phyloP scores from a whole-genome alignment of 1,140 invertebrate genomes.

The Lethocerus indicus region DNA sequence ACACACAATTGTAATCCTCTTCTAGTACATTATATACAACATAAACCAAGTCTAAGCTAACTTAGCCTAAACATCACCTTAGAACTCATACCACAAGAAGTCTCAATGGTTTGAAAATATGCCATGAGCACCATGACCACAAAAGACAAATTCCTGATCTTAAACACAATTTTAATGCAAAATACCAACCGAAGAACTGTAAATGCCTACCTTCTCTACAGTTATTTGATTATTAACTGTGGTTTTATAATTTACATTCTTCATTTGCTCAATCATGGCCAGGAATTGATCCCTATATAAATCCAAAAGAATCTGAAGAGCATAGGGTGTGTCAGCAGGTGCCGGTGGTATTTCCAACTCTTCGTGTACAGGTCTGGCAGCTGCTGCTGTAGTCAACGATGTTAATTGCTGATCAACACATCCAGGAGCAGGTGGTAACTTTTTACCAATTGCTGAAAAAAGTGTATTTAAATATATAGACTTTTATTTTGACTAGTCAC shows the following conservation, averaged over 20 bases:
- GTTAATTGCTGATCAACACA: conserved; percentile 80
- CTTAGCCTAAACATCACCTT: no score
- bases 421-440: conserved; percentile 63
- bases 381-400: conserved; percentile 36
- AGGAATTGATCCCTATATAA: conserved; percentile 65
- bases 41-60: no score
- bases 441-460: conserved; percentile 36
- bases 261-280: conserved; percentile 64
- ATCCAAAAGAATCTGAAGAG: conserved; percentile 69
- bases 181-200: not conserved
- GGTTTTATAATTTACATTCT: conserved; percentile 49
- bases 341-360: conserved; percentile 63
- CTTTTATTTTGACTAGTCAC: no score
- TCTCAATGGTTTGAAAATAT: no score
- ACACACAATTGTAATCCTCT: no score
- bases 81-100: no score
- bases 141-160: not conserved
- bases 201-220: conserved; percentile 45
- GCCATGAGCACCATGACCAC: no score
- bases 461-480: conserved; percentile 8
- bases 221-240: conserved; percentile 62
- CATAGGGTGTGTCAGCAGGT: conserved; percentile 63
- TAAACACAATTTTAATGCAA: not conserved
- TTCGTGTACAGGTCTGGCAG: conserved; percentile 42
- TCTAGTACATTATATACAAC: no score